These are phyloP conservation scores for Spodoptera littoralis DNA, from an alignment of 2,888 invertebrate species.

Conservation along the genomic window DNA sequence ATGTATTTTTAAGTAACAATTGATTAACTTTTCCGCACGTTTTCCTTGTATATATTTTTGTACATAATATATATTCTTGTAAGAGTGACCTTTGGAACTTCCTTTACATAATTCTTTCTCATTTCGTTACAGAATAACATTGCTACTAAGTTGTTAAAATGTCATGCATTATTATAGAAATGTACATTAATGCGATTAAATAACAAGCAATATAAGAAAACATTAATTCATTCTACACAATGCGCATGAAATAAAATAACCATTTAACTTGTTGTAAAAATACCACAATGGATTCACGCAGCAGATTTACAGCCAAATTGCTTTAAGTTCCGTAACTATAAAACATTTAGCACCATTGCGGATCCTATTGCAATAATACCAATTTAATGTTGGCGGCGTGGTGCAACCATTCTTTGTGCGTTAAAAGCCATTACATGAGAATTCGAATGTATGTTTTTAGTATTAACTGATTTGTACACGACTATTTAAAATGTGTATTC, in stretches of 20 bases:
- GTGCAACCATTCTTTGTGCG: conserved; percentile 26
- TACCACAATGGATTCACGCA: conserved; percentile 4
- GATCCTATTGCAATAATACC: conserved; percentile 31
- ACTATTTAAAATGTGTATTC: conserved; percentile 38
- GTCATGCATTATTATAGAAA: no score
- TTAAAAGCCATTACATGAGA: conserved; percentile 45
- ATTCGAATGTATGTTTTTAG: conserved; percentile 46
- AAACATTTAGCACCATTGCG: conserved; percentile 41
- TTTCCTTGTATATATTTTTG: no score
- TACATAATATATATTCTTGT: no score
- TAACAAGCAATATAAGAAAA: no score
- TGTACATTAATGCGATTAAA: no score
- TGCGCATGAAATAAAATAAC: conserved; percentile 3
- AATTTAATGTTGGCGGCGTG: conserved; percentile 44
- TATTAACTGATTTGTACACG: conserved; percentile 52
- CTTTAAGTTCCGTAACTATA: conserved; percentile 35
- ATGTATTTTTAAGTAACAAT: not conserved
- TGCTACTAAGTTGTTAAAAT: no score
- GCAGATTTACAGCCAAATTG: conserved; percentile 31
- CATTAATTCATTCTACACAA: conserved; percentile 1
- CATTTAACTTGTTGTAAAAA: conserved; percentile 10
- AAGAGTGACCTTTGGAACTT: no score
- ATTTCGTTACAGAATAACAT: no score
- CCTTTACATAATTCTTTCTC: no score
- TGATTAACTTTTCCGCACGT: no score